Evolutionary conservation across 2,888 invertebrate genomes (phyloP), one percentile per base, ranked within the genome.

Genomic region (Ditula angustiorana): DNA sequence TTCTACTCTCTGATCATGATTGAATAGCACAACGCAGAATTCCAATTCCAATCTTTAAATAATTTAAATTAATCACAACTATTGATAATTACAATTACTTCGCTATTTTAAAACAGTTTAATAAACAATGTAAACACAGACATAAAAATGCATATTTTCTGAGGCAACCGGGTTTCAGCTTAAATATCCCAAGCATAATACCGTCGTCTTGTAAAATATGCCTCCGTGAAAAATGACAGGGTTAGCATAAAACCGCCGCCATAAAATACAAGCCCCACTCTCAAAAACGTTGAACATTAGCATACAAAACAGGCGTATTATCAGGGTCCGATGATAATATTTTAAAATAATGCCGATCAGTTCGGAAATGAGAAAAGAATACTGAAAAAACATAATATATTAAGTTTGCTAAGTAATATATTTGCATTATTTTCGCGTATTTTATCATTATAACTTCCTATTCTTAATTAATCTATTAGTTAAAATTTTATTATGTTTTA

Each of bases 221-320:
- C 52, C 33, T 53, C 33, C 35, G 8, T 53, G 52, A 53, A 53
- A 53, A 35, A 53, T 52, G 26, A 26, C 46, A 21, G 46, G 16
- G 35, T 47, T n/a, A 55, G 55, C 53, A 10, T 13, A 61, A 53
- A 33, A 35, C 11, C 46, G 11, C 13, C 0, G 24, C 35, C 61
- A 61, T 61, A 53, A 61, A 61, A 55, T 61, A 61, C 53, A 55
- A 23, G 52, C 46, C 19, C 24, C 53, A 37, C 7, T 35, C 46
- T 13, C 35, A 21, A 46, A 55, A 35, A 61, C 53, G 41, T 44
- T 13, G 46, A 26, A 53, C 33, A 23, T 61, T 55, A 46, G 46
- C 53, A 55, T 61, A 55, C 53, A 55, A 55, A 61, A 33, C 13
- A 47, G 3, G 41, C 30, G n/a, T 19, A 61, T 61, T 33, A 59